Conservation (phyloP, 1,140 invertebrate genomes). For the Drosophila athabasca region DNA sequence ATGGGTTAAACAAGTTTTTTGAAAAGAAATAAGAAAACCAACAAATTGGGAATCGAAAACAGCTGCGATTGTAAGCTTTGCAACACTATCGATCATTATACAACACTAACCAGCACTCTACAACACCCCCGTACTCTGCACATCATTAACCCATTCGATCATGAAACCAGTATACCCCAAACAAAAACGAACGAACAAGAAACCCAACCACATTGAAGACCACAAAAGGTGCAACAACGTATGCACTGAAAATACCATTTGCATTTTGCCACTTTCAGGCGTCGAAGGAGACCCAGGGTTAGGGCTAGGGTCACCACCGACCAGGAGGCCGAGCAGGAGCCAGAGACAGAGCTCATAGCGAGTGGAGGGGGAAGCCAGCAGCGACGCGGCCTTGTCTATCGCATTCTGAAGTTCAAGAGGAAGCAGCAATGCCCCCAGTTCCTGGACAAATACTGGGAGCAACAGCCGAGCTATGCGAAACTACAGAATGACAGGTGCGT, state of each 20-base stretch:
- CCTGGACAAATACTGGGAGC: slow-evolving; percentile 75
- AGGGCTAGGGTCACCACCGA: slow-evolving; percentile 4
- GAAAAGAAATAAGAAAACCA: no score
- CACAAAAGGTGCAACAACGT: slow-evolving; percentile 3
- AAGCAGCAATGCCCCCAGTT: slow-evolving; percentile 68
- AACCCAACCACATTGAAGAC: neutral
- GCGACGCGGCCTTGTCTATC: slow-evolving; percentile 66
- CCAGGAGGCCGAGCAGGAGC: slow-evolving; percentile 36
- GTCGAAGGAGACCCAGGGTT: slow-evolving; percentile 24
- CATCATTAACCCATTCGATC: no score
- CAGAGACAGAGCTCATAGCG: slow-evolving; percentile 66
- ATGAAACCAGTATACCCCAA: neutral
- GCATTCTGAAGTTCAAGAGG: slow-evolving; percentile 70
- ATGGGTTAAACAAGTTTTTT: no score
- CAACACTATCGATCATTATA: no score
- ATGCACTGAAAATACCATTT: slow-evolving; percentile 20
- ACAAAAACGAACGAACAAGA: neutral
- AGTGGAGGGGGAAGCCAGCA: slow-evolving; percentile 47
- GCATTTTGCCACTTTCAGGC: slow-evolving; percentile 44
- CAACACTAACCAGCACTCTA: no score
- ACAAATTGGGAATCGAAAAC: no score
- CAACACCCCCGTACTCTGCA: no score
- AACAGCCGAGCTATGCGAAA: slow-evolving; percentile 67
- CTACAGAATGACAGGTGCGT: slow-evolving; percentile 66
- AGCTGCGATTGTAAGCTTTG: no score